phyloP scores from a whole-genome alignment of 1,140 invertebrate species.

The Bombus superbus region DNA sequence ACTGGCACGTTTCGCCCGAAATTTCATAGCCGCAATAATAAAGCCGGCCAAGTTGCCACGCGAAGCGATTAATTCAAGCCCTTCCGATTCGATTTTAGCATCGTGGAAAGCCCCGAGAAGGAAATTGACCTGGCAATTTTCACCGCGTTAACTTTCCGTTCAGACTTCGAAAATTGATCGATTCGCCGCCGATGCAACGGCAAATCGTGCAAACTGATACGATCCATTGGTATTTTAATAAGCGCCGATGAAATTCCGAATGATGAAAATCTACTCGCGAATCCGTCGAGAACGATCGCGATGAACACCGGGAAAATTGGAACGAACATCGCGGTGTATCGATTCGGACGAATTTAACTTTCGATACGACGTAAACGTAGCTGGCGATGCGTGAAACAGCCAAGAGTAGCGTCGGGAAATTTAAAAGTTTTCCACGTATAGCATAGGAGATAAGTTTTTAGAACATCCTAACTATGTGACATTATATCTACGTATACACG shows the following conservation, averaged over 20 bases:
- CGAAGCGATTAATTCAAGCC: neutral
- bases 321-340: neutral
- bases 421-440: neutral
- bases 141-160: neutral
- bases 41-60: neutral
- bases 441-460: neutral
- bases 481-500: neutral
- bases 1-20: neutral
- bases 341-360: conserved; percentile 2
- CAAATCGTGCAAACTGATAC: neutral
- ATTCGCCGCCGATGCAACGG: neutral
- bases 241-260: neutral
- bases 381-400: neutral
- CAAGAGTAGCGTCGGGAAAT: neutral
- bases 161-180: neutral
- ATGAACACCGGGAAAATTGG: neutral
- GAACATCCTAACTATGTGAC: neutral
- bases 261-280: neutral
- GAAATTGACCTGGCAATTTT: neutral
- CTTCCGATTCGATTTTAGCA: neutral
- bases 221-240: conserved; percentile 16
- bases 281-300: neutral
- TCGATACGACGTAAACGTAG: neutral
- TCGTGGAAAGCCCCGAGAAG: too few species aligned
- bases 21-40: neutral